A percentile compares a stretch with the other conserved stretches of the same genome.
phyloP scores from a whole-genome alignment of 2,888 invertebrate species.

The Heliconius sara region DNA sequence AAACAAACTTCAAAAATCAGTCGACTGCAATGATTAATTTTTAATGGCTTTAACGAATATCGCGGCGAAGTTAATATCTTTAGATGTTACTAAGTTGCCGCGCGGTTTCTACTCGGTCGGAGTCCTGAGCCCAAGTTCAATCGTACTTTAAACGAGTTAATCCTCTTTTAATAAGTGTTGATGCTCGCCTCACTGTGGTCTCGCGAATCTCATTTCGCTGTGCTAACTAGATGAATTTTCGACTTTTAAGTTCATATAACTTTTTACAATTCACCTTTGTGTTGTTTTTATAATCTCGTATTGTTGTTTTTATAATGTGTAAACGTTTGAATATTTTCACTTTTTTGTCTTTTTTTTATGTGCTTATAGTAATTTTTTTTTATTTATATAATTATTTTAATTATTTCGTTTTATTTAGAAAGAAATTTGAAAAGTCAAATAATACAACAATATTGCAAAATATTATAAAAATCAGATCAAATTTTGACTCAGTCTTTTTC shows the following conservation, averaged over 20 bases:
- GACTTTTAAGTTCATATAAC: conserved; percentile 51
- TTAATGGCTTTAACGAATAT: conserved; percentile 44
- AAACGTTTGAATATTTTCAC: background rate
- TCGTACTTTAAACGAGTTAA: conserved; percentile 81
- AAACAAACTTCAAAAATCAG: conserved; percentile 26
- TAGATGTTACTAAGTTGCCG: conserved; percentile 54
- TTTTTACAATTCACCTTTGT: conserved; percentile 32
- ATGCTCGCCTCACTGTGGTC: conserved; percentile 61
- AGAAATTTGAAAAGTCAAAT: too few species aligned
- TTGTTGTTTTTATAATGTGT: background rate
- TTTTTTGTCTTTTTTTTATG: background rate
- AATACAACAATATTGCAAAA: background rate
- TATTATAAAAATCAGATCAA: background rate
- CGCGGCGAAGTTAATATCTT: conserved; percentile 41
- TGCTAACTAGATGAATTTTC: conserved; percentile 59
- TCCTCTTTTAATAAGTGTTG: conserved; percentile 80
- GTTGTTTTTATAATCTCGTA: background rate
- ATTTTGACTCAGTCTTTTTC: background rate
- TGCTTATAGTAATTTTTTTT: background rate
- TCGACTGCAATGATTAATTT: conserved; percentile 40
- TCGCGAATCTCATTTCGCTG: conserved; percentile 64
- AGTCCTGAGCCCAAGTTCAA: conserved; percentile 65
- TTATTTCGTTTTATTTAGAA: background rate
- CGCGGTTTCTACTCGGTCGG: conserved; percentile 56
- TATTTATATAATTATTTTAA: background rate